Base-by-base conservation (phyloP, 2,797 vertebrate genomes). In the Yasuhikotakia modesta region DNA sequence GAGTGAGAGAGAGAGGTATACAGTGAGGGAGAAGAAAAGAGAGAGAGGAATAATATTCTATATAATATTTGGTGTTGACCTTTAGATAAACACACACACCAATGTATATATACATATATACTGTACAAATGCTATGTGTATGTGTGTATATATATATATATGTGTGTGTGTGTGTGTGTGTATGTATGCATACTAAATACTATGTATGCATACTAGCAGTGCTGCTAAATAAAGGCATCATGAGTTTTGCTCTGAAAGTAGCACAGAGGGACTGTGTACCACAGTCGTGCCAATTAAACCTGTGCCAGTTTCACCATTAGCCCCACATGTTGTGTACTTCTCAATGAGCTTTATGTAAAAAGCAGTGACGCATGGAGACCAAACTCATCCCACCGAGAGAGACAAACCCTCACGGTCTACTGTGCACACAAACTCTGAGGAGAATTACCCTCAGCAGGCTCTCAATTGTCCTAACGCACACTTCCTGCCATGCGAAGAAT, bases 261-360 rank as follows among this genome's bases (percentile, higher is more conserved):
- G 50, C 68, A 66, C 64, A 64, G 60, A 58, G 75, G 79, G 64
- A 81, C 73, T 66, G 8, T 35, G 48, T 46, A 48, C 22, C 68
- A 67, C 64, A 60, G 46, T 69, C 45, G 45, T 78, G 57, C 70
- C 71, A 80, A 64, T 68, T 76, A 71, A 72, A 55, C 58, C 17
- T 22, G 30, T 52, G 76, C 72, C 72, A 75, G 66, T 64, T 65
- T 63, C 35, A 66, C 69, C 70, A 84, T 73, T 74, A 84, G 24
- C 27, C 58, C 45, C 64, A 70, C 63, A 63, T 48, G 79, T 76
- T 76, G 72, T 76, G 75, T 70, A 79, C 64, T 24, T 46, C 53
- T 66, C 63, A 63, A 60, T 27, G 68, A 53, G 45, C 39, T 57
- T 72, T 78, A 76, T 68, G 78, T 22, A 60, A 78, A 30, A 72